phyloP scores from a whole-genome alignment of 2,797 vertebrate species.

The Anguilla pacifica region DNA sequence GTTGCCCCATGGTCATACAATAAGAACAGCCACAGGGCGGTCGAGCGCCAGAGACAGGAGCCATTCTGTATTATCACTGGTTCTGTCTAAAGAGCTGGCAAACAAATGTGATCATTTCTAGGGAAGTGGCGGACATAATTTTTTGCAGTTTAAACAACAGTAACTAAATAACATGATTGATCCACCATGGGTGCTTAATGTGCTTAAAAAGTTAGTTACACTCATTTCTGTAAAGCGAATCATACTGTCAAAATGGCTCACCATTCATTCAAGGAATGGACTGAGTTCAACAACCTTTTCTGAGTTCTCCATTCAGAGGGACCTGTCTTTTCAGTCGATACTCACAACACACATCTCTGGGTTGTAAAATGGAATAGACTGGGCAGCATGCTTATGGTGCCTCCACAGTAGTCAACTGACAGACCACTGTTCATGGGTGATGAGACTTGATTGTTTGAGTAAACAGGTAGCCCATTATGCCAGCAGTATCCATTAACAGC shows the following conservation, averaged over 20 bases:
- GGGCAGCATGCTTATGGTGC: constrained; percentile 19
- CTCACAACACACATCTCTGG: background rate
- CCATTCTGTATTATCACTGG: background rate
- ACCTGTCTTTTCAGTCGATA: background rate
- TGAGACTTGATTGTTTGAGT: background rate
- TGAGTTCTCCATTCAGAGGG: constrained; percentile 28
- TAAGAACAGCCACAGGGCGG: constrained; percentile 31
- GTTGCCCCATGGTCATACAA: constrained; percentile 20
- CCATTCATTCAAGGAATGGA: constrained; percentile 32
- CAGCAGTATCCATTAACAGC: background rate
- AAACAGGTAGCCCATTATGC: constrained; percentile 12
- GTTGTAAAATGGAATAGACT: background rate
- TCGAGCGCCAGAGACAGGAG: constrained; percentile 32
- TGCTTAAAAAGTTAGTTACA: constrained; percentile 36
- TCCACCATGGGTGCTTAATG: constrained; percentile 32
- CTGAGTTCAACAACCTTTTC: constrained; percentile 24
- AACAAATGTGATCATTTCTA: background rate
- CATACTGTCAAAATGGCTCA: constrained; percentile 53
- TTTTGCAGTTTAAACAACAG: background rate
- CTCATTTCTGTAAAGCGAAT: constrained; percentile 41
- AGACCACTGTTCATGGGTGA: background rate
- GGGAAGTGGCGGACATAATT: background rate
- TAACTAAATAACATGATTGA: constrained; percentile 40
- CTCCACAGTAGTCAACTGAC: background rate
- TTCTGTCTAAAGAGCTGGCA: background rate